Conservation (phyloP, 30 jellyfish, hydroid and myxozoan species). For the Euphysa ruthae region DNA sequence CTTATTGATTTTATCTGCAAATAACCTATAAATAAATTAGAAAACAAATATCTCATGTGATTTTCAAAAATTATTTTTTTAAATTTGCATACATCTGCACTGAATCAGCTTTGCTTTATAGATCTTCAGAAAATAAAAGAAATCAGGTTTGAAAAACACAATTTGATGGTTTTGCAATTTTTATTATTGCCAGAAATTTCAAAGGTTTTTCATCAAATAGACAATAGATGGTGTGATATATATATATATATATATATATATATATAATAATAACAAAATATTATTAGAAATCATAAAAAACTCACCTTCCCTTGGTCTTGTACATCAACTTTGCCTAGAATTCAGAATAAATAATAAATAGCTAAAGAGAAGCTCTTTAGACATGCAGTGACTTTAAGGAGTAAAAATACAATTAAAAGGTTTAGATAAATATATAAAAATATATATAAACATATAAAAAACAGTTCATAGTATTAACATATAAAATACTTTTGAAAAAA, state of each 20-base stretch:
- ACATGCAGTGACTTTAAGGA: too few species aligned
- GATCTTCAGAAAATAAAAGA: too few species aligned
- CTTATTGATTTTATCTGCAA: conserved; percentile 77
- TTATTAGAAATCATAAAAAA: neutral
- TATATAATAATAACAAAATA: neutral
- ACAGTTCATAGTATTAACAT: too few species aligned
- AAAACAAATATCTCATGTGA: neutral
- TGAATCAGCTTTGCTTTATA: too few species aligned
- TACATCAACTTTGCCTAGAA: conserved; percentile 85
- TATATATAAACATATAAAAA: too few species aligned
- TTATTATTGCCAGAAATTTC: neutral
- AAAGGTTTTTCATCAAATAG: neutral
- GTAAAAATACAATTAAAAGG: too few species aligned
- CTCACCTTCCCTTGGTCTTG: conserved; percentile 88
- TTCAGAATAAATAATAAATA: neutral
- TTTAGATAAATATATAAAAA: too few species aligned
- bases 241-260: neutral
- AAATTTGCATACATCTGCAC: too few species aligned
- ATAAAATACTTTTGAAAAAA: too few species aligned
- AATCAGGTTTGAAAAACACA: too few species aligned
- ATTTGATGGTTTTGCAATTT: too few species aligned
- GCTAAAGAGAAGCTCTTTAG: neutral
- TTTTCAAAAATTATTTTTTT: too few species aligned
- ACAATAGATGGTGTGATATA: neutral
- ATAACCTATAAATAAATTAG: conserved; percentile 26